phyloP scores from a whole-genome alignment of 2,797 vertebrate species.

The Staurois parvus region DNA sequence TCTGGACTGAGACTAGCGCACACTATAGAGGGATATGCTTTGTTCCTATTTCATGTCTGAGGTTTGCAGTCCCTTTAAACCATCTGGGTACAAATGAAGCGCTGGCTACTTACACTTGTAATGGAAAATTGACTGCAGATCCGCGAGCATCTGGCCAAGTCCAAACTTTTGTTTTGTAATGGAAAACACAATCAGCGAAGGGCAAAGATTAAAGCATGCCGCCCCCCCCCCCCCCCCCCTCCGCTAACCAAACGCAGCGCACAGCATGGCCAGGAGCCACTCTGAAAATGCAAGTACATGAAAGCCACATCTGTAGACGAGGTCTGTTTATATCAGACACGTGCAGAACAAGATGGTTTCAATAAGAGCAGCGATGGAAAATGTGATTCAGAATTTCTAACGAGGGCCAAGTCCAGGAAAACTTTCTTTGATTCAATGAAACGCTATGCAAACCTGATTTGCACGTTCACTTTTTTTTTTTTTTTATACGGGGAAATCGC shows the following conservation, averaged over 20 bases:
- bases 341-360: constrained; percentile 25
- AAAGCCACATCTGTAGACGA: constrained; percentile 37
- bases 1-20: too few species aligned
- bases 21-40: too few species aligned
- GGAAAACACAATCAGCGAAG: constrained; percentile 20
- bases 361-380: constrained; percentile 43
- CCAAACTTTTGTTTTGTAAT: constrained; percentile 21
- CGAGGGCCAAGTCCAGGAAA: constrained; percentile 37
- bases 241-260: constrained; percentile 18
- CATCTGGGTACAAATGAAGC: not conserved
- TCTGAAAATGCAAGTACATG: constrained; percentile 38
- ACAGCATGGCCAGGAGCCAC: constrained; percentile 19
- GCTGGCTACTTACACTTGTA: not conserved
- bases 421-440: constrained; percentile 4
- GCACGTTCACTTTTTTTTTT: not conserved
- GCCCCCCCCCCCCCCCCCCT: constrained; percentile 8
- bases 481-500: constrained; percentile 9
- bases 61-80: too few species aligned
- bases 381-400: constrained; percentile 32
- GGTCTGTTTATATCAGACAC: constrained; percentile 15
- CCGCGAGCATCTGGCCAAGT: not conserved
- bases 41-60: too few species aligned
- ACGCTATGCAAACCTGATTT: not conserved
- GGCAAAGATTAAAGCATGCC: not conserved
- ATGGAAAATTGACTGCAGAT: not conserved